Evolutionary conservation across 2,113 vertebrate genomes (phyloP), one percentile per base, ranked within the genome.

Genomic region (Macquaria australasica): DNA sequence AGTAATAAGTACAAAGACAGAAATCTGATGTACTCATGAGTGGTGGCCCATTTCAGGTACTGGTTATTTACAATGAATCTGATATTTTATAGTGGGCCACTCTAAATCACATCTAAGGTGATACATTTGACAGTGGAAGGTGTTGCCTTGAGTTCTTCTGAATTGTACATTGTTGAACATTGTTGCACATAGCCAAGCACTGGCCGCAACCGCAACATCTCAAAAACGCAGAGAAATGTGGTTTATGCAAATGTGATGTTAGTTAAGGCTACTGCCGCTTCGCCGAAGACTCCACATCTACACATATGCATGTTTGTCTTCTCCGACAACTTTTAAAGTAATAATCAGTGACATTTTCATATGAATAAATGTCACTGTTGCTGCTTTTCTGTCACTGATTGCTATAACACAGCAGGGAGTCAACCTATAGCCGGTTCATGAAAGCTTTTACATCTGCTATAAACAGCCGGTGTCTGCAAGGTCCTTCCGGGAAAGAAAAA

Each of bases 331-430:
- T 88, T 89, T 89, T 82, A 85, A 85, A 83, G 84, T 84, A 92
- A 89, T 92, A 91, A 89, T 87, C 73, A 67, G 77, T 91, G 89
- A 92, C 92, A 93, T 93, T 92, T 92, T 74, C 89, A 50, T 71
- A 51, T 86, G 86, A 88, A 90, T 92, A 91, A 92, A 93, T 93
- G 89, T 93, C 90, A 93, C 28, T 84, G 67, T 90, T 81, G 79
- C 79, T 80, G 64, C 82, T 74, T 80, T 83, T 89, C 79, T 87
- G 82, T 80, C 67, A 62, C 74, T 86, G 86, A 91, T 86, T 87
- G 89, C 76, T 82, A 15, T 20, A 82, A 77, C 80, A 43, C 90
- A 92, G 90, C 89, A 50, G 90, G 89, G 53, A 82, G 77, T 92
- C 87, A 91, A 91, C 81, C 84, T 93, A 92, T 89, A 91, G 89